Evolutionary conservation across 1,140 invertebrate genomes (phyloP).

Genomic region (Drosophila navojoa): DNA sequence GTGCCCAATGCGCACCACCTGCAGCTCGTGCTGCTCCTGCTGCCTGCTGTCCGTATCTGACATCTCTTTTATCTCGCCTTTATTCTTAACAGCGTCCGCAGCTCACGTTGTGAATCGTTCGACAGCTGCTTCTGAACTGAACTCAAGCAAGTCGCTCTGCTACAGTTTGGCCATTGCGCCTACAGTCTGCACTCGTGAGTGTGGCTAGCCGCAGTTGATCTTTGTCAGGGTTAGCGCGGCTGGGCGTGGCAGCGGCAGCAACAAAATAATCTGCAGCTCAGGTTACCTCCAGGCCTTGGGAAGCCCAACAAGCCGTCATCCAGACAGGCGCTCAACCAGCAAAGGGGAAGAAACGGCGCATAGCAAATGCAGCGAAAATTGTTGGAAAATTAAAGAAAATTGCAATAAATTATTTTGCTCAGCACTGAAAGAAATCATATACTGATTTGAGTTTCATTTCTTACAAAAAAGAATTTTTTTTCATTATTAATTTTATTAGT

Average conservation of each 20-base stretch:
- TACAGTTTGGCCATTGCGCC: conserved; percentile 28
- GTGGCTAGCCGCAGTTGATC: conserved; percentile 54
- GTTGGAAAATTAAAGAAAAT: conserved; percentile 4
- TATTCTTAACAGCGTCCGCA: conserved; percentile 11
- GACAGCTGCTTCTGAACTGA: conserved; percentile 8
- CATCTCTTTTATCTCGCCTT: conserved; percentile 45
- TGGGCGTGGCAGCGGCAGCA: conserved; percentile 29
- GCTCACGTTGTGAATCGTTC: conserved; percentile 26
- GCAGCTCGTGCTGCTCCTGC: conserved; percentile 61
- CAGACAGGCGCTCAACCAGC: conserved; percentile 41
- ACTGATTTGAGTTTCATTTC: neutral
- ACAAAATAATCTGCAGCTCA: conserved; percentile 54
- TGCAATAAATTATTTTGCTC: neutral
- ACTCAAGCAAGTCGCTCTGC: neutral
- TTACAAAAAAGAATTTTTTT: too few relatives aligned
- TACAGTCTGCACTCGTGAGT: conserved; percentile 40
- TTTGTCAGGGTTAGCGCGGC: conserved; percentile 4
- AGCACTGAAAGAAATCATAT: neutral
- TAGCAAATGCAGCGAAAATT: conserved; percentile 3
- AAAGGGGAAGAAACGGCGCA: conserved; percentile 46
- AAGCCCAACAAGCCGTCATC: conserved; percentile 43
- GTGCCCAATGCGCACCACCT: conserved; percentile 35
- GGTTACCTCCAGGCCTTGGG: conserved; percentile 48
- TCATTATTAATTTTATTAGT: neutral
- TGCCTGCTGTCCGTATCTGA: conserved; percentile 58